phyloP scores from a whole-genome alignment of 2,113 vertebrate genomes.

The Cichladusa arquata region DNA sequence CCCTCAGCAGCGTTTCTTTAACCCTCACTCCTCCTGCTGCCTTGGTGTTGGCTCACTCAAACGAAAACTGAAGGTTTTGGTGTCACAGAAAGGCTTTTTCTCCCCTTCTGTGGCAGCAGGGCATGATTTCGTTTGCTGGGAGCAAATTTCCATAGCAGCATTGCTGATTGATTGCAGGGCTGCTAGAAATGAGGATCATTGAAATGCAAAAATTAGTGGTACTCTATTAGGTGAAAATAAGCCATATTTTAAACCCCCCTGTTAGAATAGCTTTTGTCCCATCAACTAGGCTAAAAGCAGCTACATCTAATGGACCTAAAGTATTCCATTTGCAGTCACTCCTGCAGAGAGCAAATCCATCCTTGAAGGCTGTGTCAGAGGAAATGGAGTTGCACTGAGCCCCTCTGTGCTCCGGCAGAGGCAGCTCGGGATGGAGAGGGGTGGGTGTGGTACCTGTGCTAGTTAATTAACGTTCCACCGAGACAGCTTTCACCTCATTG shows the following conservation, averaged over 20 bases:
- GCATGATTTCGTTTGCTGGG: not conserved
- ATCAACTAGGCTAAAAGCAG: not conserved
- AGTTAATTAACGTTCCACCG: not conserved
- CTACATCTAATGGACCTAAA: constrained; percentile 27
- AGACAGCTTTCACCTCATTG: constrained; percentile 11
- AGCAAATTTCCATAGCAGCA: not conserved
- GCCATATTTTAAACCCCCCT: not conserved
- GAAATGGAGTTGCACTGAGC: not conserved
- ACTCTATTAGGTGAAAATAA: constrained; percentile 26
- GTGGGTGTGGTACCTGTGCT: not conserved
- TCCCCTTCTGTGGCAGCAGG: not conserved
- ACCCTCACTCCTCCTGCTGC: not conserved
- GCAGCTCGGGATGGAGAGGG: not conserved
- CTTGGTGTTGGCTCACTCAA: not conserved
- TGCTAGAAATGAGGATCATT: not conserved
- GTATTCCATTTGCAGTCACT: constrained; percentile 23
- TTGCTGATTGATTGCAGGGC: not conserved
- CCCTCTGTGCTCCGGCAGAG: not conserved
- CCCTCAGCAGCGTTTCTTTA: not conserved
- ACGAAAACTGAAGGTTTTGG: not conserved
- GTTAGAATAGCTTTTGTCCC: constrained; percentile 25
- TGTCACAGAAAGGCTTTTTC: not conserved
- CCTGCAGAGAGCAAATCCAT: constrained; percentile 27
- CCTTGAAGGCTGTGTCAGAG: not conserved
- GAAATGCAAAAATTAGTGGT: constrained; percentile 37